Percentiles rank a stretch among this genome's conserved stretches.
Conservation (phyloP, 2,797 vertebrate species). For the Chrysocyon brachyurus region DNA sequence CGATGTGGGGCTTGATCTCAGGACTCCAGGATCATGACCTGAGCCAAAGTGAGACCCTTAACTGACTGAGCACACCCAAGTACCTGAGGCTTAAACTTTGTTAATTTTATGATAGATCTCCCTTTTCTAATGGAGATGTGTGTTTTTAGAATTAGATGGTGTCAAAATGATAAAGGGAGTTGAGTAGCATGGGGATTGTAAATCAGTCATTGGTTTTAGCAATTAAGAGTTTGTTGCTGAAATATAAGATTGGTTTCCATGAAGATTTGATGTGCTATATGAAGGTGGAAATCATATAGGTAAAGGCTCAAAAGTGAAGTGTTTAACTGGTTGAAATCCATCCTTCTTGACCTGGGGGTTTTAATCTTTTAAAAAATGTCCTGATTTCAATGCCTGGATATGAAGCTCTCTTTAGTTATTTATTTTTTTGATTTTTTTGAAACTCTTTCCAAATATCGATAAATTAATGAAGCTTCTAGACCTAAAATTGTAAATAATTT, state of each 20-base stretch:
- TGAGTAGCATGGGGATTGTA: neutral
- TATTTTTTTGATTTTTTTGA: too few relatives aligned
- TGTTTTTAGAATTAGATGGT: neutral
- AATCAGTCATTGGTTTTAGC: neutral
- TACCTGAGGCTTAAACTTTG: neutral
- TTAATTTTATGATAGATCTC: neutral
- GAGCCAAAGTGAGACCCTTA: too few relatives aligned
- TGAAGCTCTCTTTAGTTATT: neutral
- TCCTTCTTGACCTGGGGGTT: neutral
- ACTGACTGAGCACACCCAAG: too few relatives aligned
- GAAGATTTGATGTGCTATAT: neutral
- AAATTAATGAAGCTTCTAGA: neutral
- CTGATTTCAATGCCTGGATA: neutral
- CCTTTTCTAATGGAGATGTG: neutral
- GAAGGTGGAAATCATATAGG: neutral
- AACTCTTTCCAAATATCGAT: neutral
- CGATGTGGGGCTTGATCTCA: too few relatives aligned
- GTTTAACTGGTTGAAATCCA: neutral
- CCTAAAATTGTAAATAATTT: constrained; percentile 23
- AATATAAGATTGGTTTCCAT: neutral
- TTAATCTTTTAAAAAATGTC: neutral
- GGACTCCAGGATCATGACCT: too few relatives aligned
- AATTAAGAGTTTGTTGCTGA: neutral
- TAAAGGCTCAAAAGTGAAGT: constrained; percentile 2
- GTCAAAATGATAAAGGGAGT: neutral